phyloP scores from a whole-genome alignment of 2,113 vertebrate species.

The Falco punctatus region DNA sequence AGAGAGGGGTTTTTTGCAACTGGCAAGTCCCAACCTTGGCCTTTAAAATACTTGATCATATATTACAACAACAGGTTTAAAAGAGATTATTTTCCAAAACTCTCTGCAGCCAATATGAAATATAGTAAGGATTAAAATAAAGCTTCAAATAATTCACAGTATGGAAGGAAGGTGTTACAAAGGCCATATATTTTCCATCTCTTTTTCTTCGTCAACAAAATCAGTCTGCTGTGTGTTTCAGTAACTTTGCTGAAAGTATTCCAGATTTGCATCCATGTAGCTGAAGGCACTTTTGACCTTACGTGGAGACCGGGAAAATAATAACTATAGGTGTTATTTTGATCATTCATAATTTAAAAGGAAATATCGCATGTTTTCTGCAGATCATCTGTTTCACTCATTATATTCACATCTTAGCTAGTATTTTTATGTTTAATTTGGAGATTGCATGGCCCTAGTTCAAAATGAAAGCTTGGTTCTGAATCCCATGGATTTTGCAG shows the following conservation, averaged over 20 bases:
- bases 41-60: not conserved
- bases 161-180: conserved; percentile 30
- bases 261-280: conserved; percentile 17
- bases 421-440: conserved; percentile 70
- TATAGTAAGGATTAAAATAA: conserved; percentile 13
- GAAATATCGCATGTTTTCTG: conserved; percentile 67
- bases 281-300: conserved; percentile 37
- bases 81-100: conserved; percentile 21
- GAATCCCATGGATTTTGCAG: conserved; percentile 63
- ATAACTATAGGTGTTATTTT: conserved; percentile 68
- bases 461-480: conserved; percentile 66
- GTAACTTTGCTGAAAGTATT: conserved; percentile 13
- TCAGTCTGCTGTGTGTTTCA: not conserved
- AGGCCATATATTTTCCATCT: not conserved
- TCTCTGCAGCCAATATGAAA: not conserved
- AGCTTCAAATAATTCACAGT: not conserved
- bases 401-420: conserved; percentile 67
- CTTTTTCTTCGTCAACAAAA: conserved; percentile 44
- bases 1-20: not conserved
- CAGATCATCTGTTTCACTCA: conserved; percentile 74
- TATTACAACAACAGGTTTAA: not conserved
- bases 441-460: conserved; percentile 65
- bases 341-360: conserved; percentile 73
- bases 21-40: not conserved
- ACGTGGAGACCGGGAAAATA: conserved; percentile 62